Evolutionary conservation across 2,797 vertebrate species (phyloP), one percentile per base, ranked within the genome.

Genomic region (Trematomus bernacchii): DNA sequence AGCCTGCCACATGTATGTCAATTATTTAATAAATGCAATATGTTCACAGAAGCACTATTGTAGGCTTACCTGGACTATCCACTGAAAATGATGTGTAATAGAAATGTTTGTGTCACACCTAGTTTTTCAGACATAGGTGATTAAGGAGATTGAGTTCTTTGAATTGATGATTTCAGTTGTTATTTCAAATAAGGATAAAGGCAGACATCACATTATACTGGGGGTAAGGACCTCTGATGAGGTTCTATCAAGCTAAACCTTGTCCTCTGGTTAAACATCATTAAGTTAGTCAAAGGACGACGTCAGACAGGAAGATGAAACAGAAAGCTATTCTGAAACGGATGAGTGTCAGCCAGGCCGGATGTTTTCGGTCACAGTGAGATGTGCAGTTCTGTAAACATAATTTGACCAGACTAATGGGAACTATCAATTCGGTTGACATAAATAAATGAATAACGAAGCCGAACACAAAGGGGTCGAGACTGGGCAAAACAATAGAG

Each of bases 1-100:
- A 73, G 77, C 70, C 66, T 63, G 80, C 78, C 80, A 84, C 80
- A 70, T 19, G 43, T 72, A 73, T 80, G 81, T 85, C 79, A 85
- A 61, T 89, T 83, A 87, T 85, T 91, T 76, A 76, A 37, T 37
- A 37, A 0, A 37, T 19, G 19, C 27, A 66, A 3, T 23, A 15
- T 44, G n/a, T 54, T 15, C 18, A 46, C 57, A 33, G 76, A 72
- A 50, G 30, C 33, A 15, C 18, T 30, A 51, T 44, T 57, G 72
- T 30, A 27, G 51, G 30, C 44, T 27, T 19, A 48, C 48, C 43
- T 79, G 58, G 6, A 30, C 62, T 59, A 79, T 62, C 47, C 58
- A 67, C 13, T 61, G 12, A 33, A 73, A 71, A 63, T 71, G 3
- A 67, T 55, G 13, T 51, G 43, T 59, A 54, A 66, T 83, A 54